Conservation (phyloP, 2,888 invertebrate genomes). For the Adela reaumurella region DNA sequence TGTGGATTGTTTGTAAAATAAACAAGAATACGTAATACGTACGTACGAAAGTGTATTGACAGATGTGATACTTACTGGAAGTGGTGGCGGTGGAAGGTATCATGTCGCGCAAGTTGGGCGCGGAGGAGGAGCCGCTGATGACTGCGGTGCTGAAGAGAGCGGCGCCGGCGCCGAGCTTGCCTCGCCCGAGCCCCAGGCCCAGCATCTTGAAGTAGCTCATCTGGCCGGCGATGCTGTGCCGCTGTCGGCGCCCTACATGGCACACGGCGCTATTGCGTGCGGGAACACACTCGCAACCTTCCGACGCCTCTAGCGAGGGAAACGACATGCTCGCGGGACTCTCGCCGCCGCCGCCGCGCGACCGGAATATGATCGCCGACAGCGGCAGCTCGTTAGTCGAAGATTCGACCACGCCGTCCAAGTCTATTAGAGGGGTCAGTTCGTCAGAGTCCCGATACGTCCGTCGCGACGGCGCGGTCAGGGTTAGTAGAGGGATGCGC, state of each 20-base stretch:
- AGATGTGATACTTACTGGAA: slow-evolving; percentile 65
- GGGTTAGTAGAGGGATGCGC: slow-evolving; percentile 17
- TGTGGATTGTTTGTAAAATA: too few species aligned
- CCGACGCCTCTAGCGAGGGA: slow-evolving; percentile 12
- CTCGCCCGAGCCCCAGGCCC: slow-evolving; percentile 60
- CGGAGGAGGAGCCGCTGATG: slow-evolving; percentile 90
- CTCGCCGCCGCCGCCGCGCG: slow-evolving; percentile 6
- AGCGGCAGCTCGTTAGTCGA: slow-evolving; percentile 68
- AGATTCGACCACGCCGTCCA: slow-evolving; percentile 48
- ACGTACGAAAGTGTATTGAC: too few species aligned
- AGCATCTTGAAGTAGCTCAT: slow-evolving; percentile 91
- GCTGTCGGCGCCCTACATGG: slow-evolving; percentile 75
- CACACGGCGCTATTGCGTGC: slow-evolving; percentile 28
- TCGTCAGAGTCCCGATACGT: slow-evolving; percentile 23
- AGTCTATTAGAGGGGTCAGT: slow-evolving; percentile 32
- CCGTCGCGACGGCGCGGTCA: slow-evolving; percentile 19
- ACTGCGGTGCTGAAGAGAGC: slow-evolving; percentile 95
- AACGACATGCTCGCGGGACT: slow-evolving; percentile 15
- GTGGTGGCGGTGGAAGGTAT: slow-evolving; percentile 71
- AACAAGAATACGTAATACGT: too few species aligned
- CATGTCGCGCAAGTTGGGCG: slow-evolving; percentile 86
- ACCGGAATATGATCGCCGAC: slow-evolving; percentile 53
- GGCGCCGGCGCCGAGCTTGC: slow-evolving; percentile 63
- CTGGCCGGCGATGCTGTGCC: slow-evolving; percentile 95
- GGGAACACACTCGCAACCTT: slow-evolving; percentile 15